Percentiles rank a stretch among this genome's conserved stretches.
phyloP scores from a whole-genome alignment of 1,140 invertebrate species.

The Chionoecetes opilio region DNA sequence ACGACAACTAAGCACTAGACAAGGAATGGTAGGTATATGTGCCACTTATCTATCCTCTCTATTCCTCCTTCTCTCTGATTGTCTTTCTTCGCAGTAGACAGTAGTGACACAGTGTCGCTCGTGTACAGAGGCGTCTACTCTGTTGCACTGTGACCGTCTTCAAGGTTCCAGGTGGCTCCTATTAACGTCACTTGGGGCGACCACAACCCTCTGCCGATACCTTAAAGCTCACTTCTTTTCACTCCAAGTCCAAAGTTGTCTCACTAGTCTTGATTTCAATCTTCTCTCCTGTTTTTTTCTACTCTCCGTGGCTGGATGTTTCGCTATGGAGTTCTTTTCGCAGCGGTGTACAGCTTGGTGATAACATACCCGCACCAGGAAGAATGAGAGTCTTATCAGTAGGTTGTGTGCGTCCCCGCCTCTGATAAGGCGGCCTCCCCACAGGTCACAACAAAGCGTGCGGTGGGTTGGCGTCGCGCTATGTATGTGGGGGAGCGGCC shows the following conservation, averaged over 20 bases:
- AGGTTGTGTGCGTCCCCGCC: constrained; percentile 42
- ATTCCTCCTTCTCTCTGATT: background rate
- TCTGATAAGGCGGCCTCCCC: constrained; percentile 57
- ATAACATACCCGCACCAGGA: constrained; percentile 32
- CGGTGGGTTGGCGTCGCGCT: background rate
- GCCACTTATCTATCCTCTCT: too few relatives aligned
- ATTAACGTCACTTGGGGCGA: background rate
- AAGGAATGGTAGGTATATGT: background rate
- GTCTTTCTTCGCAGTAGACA: background rate
- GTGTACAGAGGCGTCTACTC: background rate
- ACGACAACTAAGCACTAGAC: background rate
- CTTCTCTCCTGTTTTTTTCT: background rate
- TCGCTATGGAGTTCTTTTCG: constrained; percentile 51
- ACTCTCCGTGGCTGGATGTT: background rate
- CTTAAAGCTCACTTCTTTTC: constrained; percentile 14
- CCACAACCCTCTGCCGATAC: constrained; percentile 13
- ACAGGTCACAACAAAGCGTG: constrained; percentile 48
- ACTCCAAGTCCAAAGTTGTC: background rate
- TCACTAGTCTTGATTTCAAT: constrained; percentile 52
- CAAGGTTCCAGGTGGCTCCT: background rate
- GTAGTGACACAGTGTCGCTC: background rate
- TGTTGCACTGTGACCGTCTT: background rate
- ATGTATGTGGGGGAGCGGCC: background rate
- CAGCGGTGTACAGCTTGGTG: constrained; percentile 39
- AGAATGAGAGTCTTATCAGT: constrained; percentile 58